A percentile compares a stretch with the other conserved stretches of the same genome.
These are phyloP conservation scores for Oncorhynchus masou DNA, from an alignment of 2,113 vertebrate genomes.

Conservation along the genomic window DNA sequence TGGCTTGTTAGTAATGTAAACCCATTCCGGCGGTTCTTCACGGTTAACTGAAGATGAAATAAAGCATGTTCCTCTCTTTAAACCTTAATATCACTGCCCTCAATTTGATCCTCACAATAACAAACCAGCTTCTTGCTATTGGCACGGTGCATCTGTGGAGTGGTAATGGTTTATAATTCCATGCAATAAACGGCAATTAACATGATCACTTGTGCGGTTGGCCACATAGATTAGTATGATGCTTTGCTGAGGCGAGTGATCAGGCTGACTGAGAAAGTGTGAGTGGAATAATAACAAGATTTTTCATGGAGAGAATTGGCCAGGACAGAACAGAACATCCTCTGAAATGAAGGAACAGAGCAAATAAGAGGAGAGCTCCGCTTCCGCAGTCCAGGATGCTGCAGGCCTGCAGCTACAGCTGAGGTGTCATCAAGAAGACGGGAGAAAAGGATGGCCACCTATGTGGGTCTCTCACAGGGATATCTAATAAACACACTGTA, in stretches of 20 bases:
- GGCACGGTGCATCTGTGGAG: neutral
- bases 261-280: conserved; percentile 44
- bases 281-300: conserved; percentile 61
- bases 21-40: conserved; percentile 15
- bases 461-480: conserved; percentile 27
- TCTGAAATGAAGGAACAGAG: conserved; percentile 34
- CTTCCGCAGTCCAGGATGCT: conserved; percentile 40
- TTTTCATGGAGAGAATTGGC: conserved; percentile 71
- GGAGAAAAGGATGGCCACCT: conserved; percentile 25
- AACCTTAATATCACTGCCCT: conserved; percentile 29
- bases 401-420: conserved; percentile 18
- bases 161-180: conserved; percentile 51
- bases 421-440: conserved; percentile 14
- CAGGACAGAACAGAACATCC: conserved; percentile 47
- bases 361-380: conserved; percentile 43
- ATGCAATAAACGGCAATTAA: conserved; percentile 51
- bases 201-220: conserved; percentile 53
- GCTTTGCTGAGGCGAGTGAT: conserved; percentile 46
- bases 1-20: neutral
- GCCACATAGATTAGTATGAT: conserved; percentile 57
- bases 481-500: conserved; percentile 47
- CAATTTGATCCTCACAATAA: conserved; percentile 46
- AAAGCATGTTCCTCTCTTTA: conserved; percentile 16
- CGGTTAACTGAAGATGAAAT: conserved; percentile 34
- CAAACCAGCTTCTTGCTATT: conserved; percentile 28